These are phyloP conservation scores for Casuarius casuarius DNA, from an alignment of 2,113 vertebrate genomes.

Conservation along the genomic window DNA sequence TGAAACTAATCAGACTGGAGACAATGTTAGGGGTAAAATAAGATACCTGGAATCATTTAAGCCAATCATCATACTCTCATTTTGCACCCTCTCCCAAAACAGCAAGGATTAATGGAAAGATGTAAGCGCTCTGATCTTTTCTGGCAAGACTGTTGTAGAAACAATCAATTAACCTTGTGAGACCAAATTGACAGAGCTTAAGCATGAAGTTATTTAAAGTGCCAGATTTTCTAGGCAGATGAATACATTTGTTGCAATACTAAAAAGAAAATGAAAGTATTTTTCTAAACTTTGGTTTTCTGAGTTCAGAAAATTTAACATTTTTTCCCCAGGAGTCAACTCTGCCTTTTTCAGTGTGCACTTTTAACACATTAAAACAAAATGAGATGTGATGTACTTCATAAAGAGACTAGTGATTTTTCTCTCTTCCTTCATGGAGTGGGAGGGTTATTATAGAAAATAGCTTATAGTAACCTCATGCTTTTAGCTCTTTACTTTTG, in stretches of 20 bases:
- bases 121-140: slow-evolving; percentile 73
- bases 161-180: slow-evolving; percentile 84
- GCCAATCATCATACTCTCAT: neutral
- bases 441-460: slow-evolving; percentile 64
- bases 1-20: slow-evolving; percentile 59
- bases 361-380: slow-evolving; percentile 71
- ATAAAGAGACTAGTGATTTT: slow-evolving; percentile 65
- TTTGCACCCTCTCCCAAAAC: slow-evolving; percentile 65
- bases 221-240: slow-evolving; percentile 75
- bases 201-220: slow-evolving; percentile 77
- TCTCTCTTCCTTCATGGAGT: slow-evolving; percentile 53
- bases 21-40: neutral
- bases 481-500: slow-evolving; percentile 62
- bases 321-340: slow-evolving; percentile 75
- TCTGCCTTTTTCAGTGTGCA: slow-evolving; percentile 63
- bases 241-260: slow-evolving; percentile 63
- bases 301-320: slow-evolving; percentile 70
- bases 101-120: slow-evolving; percentile 76
- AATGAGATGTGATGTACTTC: slow-evolving; percentile 65
- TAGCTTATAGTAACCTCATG: slow-evolving; percentile 55
- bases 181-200: slow-evolving; percentile 77
- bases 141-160: slow-evolving; percentile 78
- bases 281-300: slow-evolving; percentile 71
- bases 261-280: slow-evolving; percentile 70
- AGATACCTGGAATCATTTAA: slow-evolving; percentile 49